phyloP scores from a whole-genome alignment of 2,888 invertebrate genomes.

The Sclerodermus sp. region DNA sequence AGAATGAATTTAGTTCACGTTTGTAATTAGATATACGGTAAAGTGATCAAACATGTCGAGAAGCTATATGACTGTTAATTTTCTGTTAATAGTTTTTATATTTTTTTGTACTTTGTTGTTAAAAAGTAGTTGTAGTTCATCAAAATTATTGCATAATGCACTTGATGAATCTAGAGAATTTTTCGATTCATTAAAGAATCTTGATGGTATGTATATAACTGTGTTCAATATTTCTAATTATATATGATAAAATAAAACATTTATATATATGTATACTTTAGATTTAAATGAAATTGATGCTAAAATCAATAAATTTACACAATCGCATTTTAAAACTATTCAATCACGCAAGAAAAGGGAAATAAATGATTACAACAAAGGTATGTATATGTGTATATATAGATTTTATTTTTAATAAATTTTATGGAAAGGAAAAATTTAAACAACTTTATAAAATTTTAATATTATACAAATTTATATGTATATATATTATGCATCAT shows the following conservation, averaged over 20 bases:
- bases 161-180: slow-evolving; percentile 25
- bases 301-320: slow-evolving; percentile 19
- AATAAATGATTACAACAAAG: slow-evolving; percentile 10
- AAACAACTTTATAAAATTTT: neutral
- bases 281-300: slow-evolving; percentile 17
- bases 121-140: neutral
- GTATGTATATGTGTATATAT: neutral
- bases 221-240: neutral
- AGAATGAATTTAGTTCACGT: too few relatives aligned
- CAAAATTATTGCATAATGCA: slow-evolving; percentile 12
- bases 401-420: neutral
- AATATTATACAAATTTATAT: neutral
- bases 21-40: neutral
- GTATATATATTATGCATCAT: neutral
- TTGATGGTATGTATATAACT: slow-evolving; percentile 27
- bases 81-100: neutral
- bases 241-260: too few relatives aligned
- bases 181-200: slow-evolving; percentile 25
- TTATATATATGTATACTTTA: too few relatives aligned
- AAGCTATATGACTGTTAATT: neutral
- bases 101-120: slow-evolving; percentile 6
- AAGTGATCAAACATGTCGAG: neutral
- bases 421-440: neutral
- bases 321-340: slow-evolving; percentile 10
- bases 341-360: slow-evolving; percentile 21